Percentiles rank a stretch among this genome's conserved stretches.
These are phyloP conservation scores for Erinaceus europaeus DNA, from an alignment of 2,113 vertebrate genomes.

Conservation along the genomic window DNA sequence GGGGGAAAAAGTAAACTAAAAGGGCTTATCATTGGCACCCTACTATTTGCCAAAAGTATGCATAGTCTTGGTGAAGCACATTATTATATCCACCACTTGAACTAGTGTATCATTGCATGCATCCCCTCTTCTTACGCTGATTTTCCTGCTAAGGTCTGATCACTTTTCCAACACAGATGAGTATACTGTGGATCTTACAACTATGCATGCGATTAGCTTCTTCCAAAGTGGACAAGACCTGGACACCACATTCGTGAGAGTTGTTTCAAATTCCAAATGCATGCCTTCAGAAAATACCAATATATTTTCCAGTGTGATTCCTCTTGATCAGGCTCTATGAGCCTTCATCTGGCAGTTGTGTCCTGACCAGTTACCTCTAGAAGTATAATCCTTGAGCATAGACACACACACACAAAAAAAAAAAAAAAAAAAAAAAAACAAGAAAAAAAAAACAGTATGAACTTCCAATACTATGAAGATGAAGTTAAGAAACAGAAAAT, in stretches of 20 bases:
- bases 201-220: background rate
- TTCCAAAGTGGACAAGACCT: background rate
- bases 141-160: background rate
- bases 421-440: background rate
- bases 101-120: background rate
- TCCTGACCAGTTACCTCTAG: background rate
- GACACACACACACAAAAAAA: too few relatives aligned
- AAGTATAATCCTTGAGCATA: background rate
- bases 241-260: too few relatives aligned
- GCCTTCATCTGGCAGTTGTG: background rate
- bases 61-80: background rate
- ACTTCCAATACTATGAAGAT: background rate
- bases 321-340: background rate
- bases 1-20: background rate
- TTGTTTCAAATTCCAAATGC: too few relatives aligned
- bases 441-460: background rate
- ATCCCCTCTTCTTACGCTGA: background rate
- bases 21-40: background rate
- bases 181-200: background rate
- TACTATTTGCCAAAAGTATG: background rate
- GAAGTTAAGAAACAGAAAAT: background rate
- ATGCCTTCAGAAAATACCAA: too few relatives aligned
- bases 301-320: background rate
- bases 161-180: background rate
- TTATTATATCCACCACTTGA: background rate